A percentile compares a stretch with the other conserved stretches of the same genome.
These are phyloP conservation scores for Eulemur coronatus DNA, from an alignment of 2,797 vertebrate genomes.

Conservation along the genomic window DNA sequence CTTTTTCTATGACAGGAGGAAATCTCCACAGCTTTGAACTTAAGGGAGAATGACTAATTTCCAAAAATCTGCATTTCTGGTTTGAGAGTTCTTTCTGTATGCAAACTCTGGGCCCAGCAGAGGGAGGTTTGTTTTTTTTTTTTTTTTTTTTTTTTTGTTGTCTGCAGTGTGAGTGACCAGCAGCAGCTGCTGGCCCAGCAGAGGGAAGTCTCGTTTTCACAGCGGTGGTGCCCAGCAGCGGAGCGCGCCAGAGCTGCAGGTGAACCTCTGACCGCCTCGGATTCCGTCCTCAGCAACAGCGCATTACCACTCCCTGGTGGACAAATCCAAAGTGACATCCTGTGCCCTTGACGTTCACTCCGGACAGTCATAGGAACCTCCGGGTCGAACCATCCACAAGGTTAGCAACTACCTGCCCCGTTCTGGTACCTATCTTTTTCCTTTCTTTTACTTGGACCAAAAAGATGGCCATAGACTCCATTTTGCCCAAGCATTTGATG, in stretches of 20 bases:
- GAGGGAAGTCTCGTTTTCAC: neutral
- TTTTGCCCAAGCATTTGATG: neutral
- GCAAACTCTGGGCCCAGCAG: neutral
- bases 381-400: neutral
- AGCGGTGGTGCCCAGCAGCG: rapidly evolving
- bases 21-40: neutral
- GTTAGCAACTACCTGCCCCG: neutral
- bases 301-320: neutral
- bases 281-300: neutral
- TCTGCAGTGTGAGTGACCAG: neutral
- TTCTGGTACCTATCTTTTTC: neutral
- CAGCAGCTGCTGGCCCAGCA: neutral
- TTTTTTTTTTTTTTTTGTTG: neutral
- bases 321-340: rapidly evolving
- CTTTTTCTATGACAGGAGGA: neutral
- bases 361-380: neutral
- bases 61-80: neutral
- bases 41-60: neutral
- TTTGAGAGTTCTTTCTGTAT: neutral
- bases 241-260: too few relatives aligned
- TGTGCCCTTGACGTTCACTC: neutral
- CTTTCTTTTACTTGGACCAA: neutral
- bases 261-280: neutral
- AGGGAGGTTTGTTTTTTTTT: too few relatives aligned
- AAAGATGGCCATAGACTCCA: neutral